A percentile compares a stretch with the other conserved stretches of the same genome.
Conservation (phyloP, 1,140 invertebrate genomes). For the Parapsyche elsis region DNA sequence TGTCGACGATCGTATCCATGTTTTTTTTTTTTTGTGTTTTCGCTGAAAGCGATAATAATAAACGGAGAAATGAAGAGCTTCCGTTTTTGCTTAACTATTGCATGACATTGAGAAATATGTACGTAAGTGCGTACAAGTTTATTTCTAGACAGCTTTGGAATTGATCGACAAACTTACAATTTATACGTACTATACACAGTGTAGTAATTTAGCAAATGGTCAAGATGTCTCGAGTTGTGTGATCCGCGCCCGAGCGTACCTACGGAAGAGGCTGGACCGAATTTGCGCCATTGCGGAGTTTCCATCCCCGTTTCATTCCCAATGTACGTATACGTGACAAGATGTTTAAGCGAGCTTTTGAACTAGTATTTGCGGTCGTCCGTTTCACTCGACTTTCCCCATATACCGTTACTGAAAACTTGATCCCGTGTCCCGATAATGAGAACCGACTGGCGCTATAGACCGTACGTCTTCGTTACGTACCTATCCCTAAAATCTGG, state of each 20-base stretch:
- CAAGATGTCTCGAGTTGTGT: too few relatives aligned
- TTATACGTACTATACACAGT: too few relatives aligned
- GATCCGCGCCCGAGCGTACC: too few relatives aligned
- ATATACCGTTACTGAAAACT: not conserved
- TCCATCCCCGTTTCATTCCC: not conserved
- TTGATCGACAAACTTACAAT: too few relatives aligned
- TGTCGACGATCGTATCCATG: not conserved
- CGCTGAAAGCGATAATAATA: not conserved
- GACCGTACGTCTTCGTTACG: not conserved
- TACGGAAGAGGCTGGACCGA: not conserved
- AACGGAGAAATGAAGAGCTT: not conserved
- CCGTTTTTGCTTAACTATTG: not conserved
- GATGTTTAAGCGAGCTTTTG: not conserved
- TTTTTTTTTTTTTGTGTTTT: not conserved
- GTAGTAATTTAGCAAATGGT: too few relatives aligned
- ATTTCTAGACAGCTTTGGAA: too few relatives aligned
- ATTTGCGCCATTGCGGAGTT: slow-evolving; percentile 24
- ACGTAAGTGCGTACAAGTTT: not conserved
- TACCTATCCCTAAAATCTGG: too few relatives aligned
- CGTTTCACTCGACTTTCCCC: not conserved
- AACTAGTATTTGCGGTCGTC: not conserved
- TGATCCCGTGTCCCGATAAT: slow-evolving; percentile 9
- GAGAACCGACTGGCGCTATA: not conserved
- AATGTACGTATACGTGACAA: slow-evolving; percentile 1
- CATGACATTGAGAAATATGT: not conserved